Conservation (phyloP, 2,888 invertebrate genomes). For the Xiphydria camelus region DNA sequence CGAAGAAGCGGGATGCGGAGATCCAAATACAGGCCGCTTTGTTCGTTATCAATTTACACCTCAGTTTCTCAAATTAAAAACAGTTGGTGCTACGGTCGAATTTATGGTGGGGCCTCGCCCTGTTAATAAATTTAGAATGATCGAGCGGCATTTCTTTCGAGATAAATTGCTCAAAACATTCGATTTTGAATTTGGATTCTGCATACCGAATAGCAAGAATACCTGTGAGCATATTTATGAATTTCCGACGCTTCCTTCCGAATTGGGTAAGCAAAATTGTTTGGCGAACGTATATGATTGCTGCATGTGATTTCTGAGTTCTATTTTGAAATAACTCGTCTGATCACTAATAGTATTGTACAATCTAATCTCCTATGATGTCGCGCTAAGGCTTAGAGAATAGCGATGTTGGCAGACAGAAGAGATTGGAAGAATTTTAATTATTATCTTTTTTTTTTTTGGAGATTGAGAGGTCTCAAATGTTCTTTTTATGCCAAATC, state of each 20-base stretch:
- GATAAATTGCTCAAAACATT: slow-evolving; percentile 94
- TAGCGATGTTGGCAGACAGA: too few relatives aligned
- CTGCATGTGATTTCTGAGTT: too few relatives aligned
- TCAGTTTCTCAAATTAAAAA: slow-evolving; percentile 92
- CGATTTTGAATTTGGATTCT: slow-evolving; percentile 99
- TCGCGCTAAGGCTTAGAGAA: too few relatives aligned
- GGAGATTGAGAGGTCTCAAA: too few relatives aligned
- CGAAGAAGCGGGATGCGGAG: slow-evolving; percentile 63
- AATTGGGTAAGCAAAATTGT: slow-evolving; percentile 72
- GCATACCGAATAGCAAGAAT: slow-evolving; percentile 96
- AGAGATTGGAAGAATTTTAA: too few relatives aligned
- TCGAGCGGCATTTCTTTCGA: slow-evolving; percentile 94
- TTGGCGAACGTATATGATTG: neutral
- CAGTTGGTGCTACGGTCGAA: slow-evolving; percentile 97
- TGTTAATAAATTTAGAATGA: slow-evolving; percentile 96
- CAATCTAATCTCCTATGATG: neutral
- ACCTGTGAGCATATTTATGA: slow-evolving; percentile 99
- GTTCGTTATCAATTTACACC: slow-evolving; percentile 99
- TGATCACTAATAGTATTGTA: too few relatives aligned
- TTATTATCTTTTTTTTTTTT: too few relatives aligned
- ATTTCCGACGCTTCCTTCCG: slow-evolving; percentile 86
- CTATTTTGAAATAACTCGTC: too few relatives aligned
- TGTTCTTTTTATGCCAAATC: too few relatives aligned
- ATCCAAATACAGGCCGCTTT: slow-evolving; percentile 92
- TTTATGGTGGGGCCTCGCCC: slow-evolving; percentile 93